Conservation (phyloP, 2,113 vertebrate species). For the Eolophus roseicapilla region DNA sequence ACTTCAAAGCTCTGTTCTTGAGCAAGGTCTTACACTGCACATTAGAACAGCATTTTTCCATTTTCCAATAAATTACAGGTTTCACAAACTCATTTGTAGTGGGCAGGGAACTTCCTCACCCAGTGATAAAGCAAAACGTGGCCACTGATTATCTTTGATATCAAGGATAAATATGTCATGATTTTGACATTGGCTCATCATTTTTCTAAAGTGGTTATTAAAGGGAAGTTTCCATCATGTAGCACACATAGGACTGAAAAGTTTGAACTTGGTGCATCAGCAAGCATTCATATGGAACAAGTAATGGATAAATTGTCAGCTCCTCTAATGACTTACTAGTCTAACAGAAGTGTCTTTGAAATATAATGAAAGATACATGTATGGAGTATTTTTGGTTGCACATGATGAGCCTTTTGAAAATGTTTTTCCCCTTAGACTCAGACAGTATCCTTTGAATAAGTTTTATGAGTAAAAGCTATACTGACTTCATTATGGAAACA, state of each 20-base stretch:
- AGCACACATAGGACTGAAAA: neutral
- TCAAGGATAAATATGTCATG: neutral
- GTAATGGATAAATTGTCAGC: neutral
- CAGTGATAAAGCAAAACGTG: fast-evolving
- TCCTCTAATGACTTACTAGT: neutral
- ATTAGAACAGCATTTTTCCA: neutral
- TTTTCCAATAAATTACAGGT: neutral
- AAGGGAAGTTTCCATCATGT: neutral
- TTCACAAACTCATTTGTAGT: neutral
- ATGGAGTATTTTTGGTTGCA: neutral
- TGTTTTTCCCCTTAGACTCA: neutral
- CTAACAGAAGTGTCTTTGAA: neutral
- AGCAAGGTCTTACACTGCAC: neutral
- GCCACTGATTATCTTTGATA: neutral
- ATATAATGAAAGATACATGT: neutral
- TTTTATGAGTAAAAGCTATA: neutral
- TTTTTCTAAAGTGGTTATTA: neutral
- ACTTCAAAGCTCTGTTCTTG: neutral
- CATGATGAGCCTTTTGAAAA: neutral
- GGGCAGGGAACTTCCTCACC: neutral
- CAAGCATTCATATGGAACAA: neutral
- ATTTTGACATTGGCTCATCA: neutral
- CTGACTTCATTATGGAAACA: neutral
- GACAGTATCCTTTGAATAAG: neutral
- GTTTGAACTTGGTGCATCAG: neutral